A percentile compares a stretch with the other conserved stretches of the same genome.
Conservation (phyloP, 2,888 invertebrate species). For the Cylloceria caligata region DNA sequence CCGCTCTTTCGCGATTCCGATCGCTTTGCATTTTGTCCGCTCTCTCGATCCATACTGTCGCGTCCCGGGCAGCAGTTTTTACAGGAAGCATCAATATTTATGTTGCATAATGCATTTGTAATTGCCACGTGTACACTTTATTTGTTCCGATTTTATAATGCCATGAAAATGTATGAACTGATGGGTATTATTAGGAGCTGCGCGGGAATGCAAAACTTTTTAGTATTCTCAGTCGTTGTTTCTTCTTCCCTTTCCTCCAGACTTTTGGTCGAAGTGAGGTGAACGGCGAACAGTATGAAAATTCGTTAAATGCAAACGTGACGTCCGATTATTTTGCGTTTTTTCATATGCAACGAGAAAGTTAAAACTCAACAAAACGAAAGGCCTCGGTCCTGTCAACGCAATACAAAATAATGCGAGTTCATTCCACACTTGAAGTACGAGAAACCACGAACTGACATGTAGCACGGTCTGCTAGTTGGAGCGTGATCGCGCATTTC, state of each 20-base stretch:
- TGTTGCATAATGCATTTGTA: conserved; percentile 84
- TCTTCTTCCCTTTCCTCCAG: conserved; percentile 12
- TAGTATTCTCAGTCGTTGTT: conserved; percentile 31
- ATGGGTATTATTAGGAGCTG: conserved; percentile 83
- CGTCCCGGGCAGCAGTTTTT: conserved; percentile 77
- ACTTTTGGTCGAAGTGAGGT: background rate
- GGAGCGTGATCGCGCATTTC: conserved; percentile 34
- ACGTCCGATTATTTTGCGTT: background rate
- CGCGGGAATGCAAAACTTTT: conserved; percentile 77
- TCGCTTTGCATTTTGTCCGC: conserved; percentile 81
- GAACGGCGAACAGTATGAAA: background rate
- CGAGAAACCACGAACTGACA: conserved; percentile 13
- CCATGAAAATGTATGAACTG: conserved; percentile 84
- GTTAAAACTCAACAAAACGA: background rate
- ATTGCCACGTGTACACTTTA: conserved; percentile 84
- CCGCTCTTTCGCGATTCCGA: conserved; percentile 64
- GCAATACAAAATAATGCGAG: background rate
- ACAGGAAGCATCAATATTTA: conserved; percentile 84
- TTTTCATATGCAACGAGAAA: background rate
- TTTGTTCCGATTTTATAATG: conserved; percentile 84
- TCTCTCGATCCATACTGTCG: conserved; percentile 53
- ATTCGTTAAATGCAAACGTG: background rate
- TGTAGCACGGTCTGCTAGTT: conserved; percentile 6
- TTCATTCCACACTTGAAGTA: background rate
- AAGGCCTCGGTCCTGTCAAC: background rate